phyloP scores from a whole-genome alignment of 2,888 invertebrate genomes.

The Lycophotia porphyrea region DNA sequence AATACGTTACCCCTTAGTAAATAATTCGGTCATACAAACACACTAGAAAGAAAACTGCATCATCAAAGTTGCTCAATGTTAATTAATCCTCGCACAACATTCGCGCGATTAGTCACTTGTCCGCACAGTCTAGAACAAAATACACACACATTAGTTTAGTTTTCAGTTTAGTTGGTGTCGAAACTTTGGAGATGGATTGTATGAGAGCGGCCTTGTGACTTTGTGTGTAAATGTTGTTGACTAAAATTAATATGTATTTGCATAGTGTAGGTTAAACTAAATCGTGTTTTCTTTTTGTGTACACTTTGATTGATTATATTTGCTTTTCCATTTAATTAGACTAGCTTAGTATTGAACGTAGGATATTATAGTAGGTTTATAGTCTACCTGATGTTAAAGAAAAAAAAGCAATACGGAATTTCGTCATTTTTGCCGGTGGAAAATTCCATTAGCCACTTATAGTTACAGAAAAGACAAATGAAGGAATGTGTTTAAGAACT shows the following conservation, averaged over 20 bases:
- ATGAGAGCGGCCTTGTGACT: slow-evolving; percentile 43
- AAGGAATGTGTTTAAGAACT: neutral
- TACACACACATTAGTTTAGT: slow-evolving; percentile 42
- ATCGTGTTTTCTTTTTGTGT: neutral
- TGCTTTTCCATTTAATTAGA: neutral
- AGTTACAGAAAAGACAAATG: slow-evolving; percentile 1
- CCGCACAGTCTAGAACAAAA: slow-evolving; percentile 48
- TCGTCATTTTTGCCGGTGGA: neutral
- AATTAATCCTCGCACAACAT: slow-evolving; percentile 40
- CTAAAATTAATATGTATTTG: neutral
- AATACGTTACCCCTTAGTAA: neutral
- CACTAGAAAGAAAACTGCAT: slow-evolving; percentile 12
- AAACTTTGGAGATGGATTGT: slow-evolving; percentile 53
- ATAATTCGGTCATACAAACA: neutral
- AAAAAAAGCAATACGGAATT: neutral
- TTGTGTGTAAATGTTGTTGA: slow-evolving; percentile 48
- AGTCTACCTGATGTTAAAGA: neutral
- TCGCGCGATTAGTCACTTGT: slow-evolving; percentile 46
- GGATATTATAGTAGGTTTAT: neutral
- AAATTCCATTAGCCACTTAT: neutral
- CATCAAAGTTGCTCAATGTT: slow-evolving; percentile 34
- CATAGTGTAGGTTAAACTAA: neutral
- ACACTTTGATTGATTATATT: slow-evolving; percentile 8
- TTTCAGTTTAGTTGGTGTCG: slow-evolving; percentile 41
- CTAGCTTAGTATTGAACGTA: neutral